A percentile compares a stretch with the other conserved stretches of the same genome.
Evolutionary conservation across 2,888 invertebrate genomes (phyloP).

Genomic region (Pristionchus mayeri): DNA sequence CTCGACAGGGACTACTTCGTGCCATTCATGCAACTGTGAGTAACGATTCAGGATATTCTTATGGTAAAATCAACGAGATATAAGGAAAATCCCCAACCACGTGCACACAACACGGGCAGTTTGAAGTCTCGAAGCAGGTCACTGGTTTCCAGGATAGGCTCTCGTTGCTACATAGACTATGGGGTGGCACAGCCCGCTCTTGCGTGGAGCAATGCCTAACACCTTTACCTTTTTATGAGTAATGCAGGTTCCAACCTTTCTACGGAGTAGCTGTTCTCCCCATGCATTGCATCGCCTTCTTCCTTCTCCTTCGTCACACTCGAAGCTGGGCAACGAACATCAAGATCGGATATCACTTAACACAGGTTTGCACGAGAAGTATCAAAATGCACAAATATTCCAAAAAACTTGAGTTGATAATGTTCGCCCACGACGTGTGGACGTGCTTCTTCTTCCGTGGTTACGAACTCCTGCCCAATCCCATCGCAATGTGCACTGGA

Average conservation of each 20-base stretch:
- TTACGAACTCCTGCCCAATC: neutral
- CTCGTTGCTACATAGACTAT: too few relatives aligned
- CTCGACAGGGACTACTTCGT: neutral
- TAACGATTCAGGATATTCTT: neutral
- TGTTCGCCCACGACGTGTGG: neutral
- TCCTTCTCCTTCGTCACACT: neutral
- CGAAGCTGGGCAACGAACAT: neutral
- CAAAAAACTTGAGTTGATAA: neutral
- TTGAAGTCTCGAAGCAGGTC: too few relatives aligned
- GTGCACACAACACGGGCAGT: too few relatives aligned
- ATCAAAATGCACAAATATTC: neutral
- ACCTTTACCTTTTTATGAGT: neutral
- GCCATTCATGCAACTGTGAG: neutral
- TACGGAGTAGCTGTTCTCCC: neutral
- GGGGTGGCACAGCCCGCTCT: too few relatives aligned
- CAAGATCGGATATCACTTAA: neutral
- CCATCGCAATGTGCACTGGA: neutral
- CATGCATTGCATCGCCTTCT: neutral
- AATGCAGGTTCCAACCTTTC: neutral
- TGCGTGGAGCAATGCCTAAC: too few relatives aligned
- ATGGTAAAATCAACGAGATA: too few relatives aligned
- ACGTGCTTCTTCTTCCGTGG: conserved; percentile 9
- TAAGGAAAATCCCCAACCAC: too few relatives aligned
- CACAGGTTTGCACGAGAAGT: neutral
- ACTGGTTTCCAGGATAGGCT: too few relatives aligned